Evolutionary conservation across 2,797 vertebrate species (phyloP).

Genomic region (Gorsachius magnificus): DNA sequence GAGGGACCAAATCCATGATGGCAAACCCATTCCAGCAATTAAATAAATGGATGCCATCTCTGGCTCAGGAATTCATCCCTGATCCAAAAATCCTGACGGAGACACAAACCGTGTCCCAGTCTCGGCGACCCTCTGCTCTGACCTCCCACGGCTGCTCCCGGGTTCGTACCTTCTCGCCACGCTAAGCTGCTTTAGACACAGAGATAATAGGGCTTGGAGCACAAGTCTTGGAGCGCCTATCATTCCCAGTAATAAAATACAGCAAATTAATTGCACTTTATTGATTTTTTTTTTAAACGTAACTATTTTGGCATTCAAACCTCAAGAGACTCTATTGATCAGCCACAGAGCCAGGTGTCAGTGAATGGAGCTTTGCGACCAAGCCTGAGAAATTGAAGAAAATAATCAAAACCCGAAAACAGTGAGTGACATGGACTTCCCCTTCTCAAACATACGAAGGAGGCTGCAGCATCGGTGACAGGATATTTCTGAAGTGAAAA

Average conservation of each 20-base stretch:
- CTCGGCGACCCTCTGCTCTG: not conserved
- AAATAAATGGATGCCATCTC: not conserved
- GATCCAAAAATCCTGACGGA: not conserved
- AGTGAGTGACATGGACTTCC: not conserved
- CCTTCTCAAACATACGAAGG: not conserved
- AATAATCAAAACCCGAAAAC: not conserved
- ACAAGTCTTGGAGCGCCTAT: not conserved
- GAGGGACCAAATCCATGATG: not conserved
- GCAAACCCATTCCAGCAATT: not conserved
- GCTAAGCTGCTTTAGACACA: not conserved
- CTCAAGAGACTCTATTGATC: conserved; percentile 6
- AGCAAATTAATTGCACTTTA: conserved; percentile 52
- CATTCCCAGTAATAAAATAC: conserved; percentile 48
- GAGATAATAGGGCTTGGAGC: not conserved
- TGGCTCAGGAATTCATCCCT: not conserved
- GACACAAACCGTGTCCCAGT: not conserved
- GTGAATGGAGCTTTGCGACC: not conserved
- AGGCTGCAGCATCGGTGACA: not conserved
- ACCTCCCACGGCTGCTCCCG: not conserved
- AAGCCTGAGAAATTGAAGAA: not conserved
- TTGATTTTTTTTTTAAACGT: conserved; percentile 55
- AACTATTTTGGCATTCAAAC: conserved; percentile 49
- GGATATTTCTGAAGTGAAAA: not conserved
- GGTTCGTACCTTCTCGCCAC: not conserved
- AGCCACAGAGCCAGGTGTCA: not conserved